A percentile compares a stretch with the other conserved stretches of the same genome.
Evolutionary conservation across 2,797 vertebrate species (phyloP).

Genomic region (Molossus molossus): DNA sequence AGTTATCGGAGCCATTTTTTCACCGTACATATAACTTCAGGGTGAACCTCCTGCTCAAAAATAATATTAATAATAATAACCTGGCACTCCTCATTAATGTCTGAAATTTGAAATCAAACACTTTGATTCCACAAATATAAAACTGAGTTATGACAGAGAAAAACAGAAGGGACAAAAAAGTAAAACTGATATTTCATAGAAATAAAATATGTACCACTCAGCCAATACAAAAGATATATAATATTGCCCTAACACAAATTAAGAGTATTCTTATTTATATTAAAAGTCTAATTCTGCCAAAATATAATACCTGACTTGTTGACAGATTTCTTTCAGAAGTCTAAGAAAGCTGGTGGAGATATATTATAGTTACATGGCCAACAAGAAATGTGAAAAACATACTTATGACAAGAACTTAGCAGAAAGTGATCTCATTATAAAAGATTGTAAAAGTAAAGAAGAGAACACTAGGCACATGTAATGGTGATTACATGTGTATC

Average conservation of each 20-base stretch:
- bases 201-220: background rate
- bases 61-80: background rate
- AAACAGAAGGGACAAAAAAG: conserved; percentile 35
- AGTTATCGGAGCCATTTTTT: conserved; percentile 16
- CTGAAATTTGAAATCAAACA: conserved; percentile 51
- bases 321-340: conserved; percentile 55
- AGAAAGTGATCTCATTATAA: conserved; percentile 46
- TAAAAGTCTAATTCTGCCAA: conserved; percentile 48
- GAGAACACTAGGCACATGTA: background rate
- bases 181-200: conserved; percentile 30
- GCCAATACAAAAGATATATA: conserved; percentile 18
- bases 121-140: conserved; percentile 58
- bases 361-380: background rate
- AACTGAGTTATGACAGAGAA: conserved; percentile 51
- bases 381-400: background rate
- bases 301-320: conserved; percentile 27
- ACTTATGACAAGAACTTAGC: background rate
- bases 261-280: background rate
- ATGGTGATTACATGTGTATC: conserved; percentile 5
- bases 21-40: background rate
- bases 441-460: conserved; percentile 51
- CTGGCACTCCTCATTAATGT: background rate
- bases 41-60: background rate
- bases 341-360: background rate
- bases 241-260: conserved; percentile 21